A percentile compares a stretch with the other conserved stretches of the same genome.
phyloP scores from a whole-genome alignment of 2,113 vertebrate genomes.

The Oreamnos americanus region DNA sequence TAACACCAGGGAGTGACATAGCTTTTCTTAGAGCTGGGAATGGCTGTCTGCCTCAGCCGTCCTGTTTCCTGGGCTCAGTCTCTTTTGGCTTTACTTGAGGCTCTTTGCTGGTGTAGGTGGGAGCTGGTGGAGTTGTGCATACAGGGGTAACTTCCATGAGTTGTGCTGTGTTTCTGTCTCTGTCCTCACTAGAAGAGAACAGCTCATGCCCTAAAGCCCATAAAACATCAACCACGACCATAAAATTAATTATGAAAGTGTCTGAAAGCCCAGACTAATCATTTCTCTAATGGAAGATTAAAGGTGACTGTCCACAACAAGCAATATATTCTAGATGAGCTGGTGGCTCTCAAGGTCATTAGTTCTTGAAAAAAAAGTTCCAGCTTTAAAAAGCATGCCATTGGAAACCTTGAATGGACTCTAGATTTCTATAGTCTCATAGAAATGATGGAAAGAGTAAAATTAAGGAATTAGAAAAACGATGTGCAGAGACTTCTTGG shows the following conservation, averaged over 20 bases:
- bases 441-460: not conserved
- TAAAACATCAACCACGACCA: not conserved
- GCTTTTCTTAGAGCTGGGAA: not conserved
- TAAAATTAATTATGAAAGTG: not conserved
- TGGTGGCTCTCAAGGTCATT: not conserved
- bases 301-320: not conserved
- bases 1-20: not conserved
- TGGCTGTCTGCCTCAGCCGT: not conserved
- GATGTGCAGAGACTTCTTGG: not conserved
- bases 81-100: not conserved
- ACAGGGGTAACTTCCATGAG: not conserved
- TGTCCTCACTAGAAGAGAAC: not conserved
- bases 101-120: not conserved
- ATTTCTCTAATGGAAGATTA: not conserved
- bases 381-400: not conserved
- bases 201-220: not conserved
- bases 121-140: not conserved
- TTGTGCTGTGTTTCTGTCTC: not conserved
- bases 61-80: not conserved
- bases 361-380: not conserved
- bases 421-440: not conserved
- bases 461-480: not conserved
- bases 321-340: not conserved
- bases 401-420: not conserved
- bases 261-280: slow-evolving; percentile 32